A percentile compares a stretch with the other conserved stretches of the same genome.
These are phyloP conservation scores for Icerya purchasi DNA, from an alignment of 2,888 invertebrate genomes.

Conservation along the genomic window DNA sequence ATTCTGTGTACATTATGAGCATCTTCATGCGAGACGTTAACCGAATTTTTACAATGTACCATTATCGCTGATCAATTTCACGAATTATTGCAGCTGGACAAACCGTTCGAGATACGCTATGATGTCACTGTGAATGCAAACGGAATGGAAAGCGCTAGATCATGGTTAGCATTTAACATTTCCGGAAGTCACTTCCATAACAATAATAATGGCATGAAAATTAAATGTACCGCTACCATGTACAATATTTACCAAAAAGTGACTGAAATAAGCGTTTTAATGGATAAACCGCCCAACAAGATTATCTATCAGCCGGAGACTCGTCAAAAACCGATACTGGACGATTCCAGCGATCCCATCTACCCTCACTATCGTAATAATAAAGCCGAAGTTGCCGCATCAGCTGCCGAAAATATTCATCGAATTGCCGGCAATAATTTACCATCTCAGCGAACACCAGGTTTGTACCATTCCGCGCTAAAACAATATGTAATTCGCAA, in stretches of 20 bases:
- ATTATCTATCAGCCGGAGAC: slow-evolving; percentile 1
- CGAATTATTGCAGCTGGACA: too few relatives aligned
- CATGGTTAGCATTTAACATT: slow-evolving; percentile 1
- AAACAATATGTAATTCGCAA: too few relatives aligned
- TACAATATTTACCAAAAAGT: slow-evolving; percentile 43
- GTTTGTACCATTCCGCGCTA: too few relatives aligned
- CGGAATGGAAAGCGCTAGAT: slow-evolving; percentile 6
- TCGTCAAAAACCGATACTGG: background rate
- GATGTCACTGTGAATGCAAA: background rate
- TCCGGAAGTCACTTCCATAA: slow-evolving; percentile 3
- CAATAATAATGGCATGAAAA: slow-evolving; percentile 22
- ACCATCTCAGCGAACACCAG: background rate
- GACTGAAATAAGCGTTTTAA: slow-evolving; percentile 40
- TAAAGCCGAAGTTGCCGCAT: background rate
- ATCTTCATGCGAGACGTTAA: too few relatives aligned
- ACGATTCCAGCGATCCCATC: background rate
- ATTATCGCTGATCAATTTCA: too few relatives aligned
- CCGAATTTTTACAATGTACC: too few relatives aligned
- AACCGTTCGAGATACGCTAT: too few relatives aligned
- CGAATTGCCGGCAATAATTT: background rate
- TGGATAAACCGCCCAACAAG: slow-evolving; percentile 26
- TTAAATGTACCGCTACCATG: slow-evolving; percentile 42
- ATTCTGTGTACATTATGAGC: too few relatives aligned
- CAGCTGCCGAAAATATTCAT: background rate
- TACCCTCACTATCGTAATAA: background rate